Evolutionary conservation across 2,113 vertebrate genomes (phyloP).

Genomic region (Pomatorhinus ruficollis): DNA sequence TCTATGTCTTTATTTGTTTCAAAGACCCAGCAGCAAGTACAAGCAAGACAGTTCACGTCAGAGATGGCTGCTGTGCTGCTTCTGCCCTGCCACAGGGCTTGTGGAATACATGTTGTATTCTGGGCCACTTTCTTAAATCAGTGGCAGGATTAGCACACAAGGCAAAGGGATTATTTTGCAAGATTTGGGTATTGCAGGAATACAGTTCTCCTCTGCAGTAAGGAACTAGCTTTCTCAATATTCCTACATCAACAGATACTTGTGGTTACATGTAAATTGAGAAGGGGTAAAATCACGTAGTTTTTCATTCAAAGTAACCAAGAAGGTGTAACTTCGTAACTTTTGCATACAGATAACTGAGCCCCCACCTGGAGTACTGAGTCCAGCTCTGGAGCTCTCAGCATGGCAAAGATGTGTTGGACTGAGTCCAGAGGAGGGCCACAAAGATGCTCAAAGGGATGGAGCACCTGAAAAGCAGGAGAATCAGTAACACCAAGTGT

Average conservation of each 20-base stretch:
- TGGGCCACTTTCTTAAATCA: not conserved
- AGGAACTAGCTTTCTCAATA: not conserved
- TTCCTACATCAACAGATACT: not conserved
- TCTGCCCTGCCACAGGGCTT: not conserved
- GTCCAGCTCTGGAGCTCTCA: not conserved
- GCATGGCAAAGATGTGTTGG: not conserved
- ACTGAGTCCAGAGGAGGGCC: not conserved
- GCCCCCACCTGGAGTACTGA: not conserved
- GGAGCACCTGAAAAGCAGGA: not conserved
- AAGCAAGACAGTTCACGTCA: not conserved
- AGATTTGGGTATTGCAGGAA: not conserved
- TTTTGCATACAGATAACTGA: not conserved
- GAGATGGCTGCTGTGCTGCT: not conserved
- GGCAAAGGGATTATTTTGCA: not conserved
- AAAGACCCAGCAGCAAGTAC: not conserved
- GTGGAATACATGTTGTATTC: not conserved
- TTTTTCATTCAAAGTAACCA: not conserved
- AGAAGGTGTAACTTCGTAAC: not conserved
- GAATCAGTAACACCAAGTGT: not conserved
- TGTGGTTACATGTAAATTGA: not conserved
- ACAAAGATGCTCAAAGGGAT: not conserved
- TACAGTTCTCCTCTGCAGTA: not conserved
- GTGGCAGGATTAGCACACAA: not conserved
- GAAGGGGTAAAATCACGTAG: rapidly evolving
- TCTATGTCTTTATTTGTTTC: not conserved